Percentiles rank a stretch among this genome's conserved stretches.
Conservation (phyloP, 2,797 vertebrate species). For the Urosaurus nigricauda region DNA sequence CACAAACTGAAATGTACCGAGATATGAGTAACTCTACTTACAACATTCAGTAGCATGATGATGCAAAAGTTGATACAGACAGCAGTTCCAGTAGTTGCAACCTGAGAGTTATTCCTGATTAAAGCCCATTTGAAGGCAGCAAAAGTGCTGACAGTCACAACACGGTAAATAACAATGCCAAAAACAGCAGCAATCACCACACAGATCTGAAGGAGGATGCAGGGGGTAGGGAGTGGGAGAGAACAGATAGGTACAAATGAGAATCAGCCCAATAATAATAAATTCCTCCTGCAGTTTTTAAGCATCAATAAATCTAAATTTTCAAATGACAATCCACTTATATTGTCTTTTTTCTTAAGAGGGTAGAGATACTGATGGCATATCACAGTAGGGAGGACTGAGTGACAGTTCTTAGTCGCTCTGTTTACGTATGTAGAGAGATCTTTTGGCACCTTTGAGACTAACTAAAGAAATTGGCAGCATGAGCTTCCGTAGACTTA, state of each 20-base stretch:
- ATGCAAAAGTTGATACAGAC: slow-evolving; percentile 96
- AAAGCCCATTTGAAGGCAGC: slow-evolving; percentile 94
- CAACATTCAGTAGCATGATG: slow-evolving; percentile 95
- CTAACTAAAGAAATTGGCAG: too few species aligned
- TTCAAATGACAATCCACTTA: background rate
- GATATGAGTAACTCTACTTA: slow-evolving; percentile 71
- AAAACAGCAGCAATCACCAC: slow-evolving; percentile 95
- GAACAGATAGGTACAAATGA: slow-evolving; percentile 49
- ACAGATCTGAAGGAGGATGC: slow-evolving; percentile 82
- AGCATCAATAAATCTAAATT: background rate
- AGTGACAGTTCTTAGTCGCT: background rate
- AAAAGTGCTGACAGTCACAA: slow-evolving; percentile 95
- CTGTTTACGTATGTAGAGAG: too few species aligned
- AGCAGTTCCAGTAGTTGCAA: slow-evolving; percentile 92
- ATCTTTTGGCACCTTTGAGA: too few species aligned
- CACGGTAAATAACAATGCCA: slow-evolving; percentile 94
- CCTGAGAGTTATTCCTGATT: slow-evolving; percentile 96
- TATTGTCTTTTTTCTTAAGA: slow-evolving; percentile 11
- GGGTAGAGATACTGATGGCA: background rate
- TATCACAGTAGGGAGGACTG: background rate
- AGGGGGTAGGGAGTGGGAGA: slow-evolving; percentile 21
- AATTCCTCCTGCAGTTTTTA: background rate
- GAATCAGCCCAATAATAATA: background rate
- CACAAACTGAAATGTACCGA: background rate
- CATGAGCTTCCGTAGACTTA: too few species aligned